Percentiles rank a stretch among this genome's conserved stretches.
Conservation (phyloP, 2,888 invertebrate species). For the Eupsilia transversa region DNA sequence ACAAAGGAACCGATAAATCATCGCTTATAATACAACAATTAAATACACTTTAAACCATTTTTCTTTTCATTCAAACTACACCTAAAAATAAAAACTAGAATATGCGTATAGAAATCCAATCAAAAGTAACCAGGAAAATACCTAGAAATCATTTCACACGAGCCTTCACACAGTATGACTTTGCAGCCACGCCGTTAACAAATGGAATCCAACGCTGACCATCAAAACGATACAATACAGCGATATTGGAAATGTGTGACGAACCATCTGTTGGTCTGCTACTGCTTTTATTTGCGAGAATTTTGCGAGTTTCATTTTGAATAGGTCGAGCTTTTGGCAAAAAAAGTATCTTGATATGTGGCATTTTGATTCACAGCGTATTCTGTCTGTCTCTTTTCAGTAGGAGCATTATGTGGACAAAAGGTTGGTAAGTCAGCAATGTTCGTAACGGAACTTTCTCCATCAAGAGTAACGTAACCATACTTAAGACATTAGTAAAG, state of each 20-base stretch:
- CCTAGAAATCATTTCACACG: slow-evolving; percentile 1
- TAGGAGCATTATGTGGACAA: not conserved
- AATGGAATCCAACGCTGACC: slow-evolving; percentile 66
- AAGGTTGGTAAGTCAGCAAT: not conserved
- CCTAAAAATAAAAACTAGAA: slow-evolving; percentile 6
- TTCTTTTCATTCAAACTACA: not conserved
- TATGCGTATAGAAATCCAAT: slow-evolving; percentile 9
- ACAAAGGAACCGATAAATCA: not conserved
- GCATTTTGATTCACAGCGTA: not conserved
- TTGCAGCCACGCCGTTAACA: slow-evolving; percentile 46
- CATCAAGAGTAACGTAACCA: no score
- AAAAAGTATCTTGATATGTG: not conserved
- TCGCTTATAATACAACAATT: not conserved
- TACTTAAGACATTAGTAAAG: no score
- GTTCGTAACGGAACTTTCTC: no score
- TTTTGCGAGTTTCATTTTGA: slow-evolving; percentile 35
- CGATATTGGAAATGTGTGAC: slow-evolving; percentile 65
- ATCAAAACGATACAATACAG: slow-evolving; percentile 65
- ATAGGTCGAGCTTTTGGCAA: not conserved
- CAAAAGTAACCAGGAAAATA: slow-evolving; percentile 11
- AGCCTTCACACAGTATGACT: slow-evolving; percentile 29
- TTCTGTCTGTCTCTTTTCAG: not conserved
- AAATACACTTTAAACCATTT: not conserved
- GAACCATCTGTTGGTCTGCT: slow-evolving; percentile 58
- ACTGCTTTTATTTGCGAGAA: slow-evolving; percentile 29